These are phyloP conservation scores for Luperina testacea DNA, from an alignment of 2,888 invertebrate genomes.

Conservation along the genomic window DNA sequence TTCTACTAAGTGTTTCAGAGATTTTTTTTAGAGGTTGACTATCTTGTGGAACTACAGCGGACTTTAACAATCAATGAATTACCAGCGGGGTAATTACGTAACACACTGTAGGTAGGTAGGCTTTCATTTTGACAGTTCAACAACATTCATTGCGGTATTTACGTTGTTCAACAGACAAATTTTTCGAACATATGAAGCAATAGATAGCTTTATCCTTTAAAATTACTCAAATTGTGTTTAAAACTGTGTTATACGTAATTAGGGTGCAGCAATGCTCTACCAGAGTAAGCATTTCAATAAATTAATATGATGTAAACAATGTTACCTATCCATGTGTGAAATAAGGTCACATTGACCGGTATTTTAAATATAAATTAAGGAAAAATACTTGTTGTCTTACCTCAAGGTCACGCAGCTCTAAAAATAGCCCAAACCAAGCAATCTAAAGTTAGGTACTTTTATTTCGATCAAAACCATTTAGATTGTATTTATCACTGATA, in stretches of 20 bases:
- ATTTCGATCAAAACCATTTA: constrained; percentile 8
- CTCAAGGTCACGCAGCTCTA: constrained; percentile 20
- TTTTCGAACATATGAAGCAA: background rate
- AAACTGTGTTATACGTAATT: background rate
- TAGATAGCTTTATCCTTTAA: no score
- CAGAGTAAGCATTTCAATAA: background rate
- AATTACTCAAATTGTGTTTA: no score
- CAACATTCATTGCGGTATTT: background rate
- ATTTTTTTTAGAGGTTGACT: background rate
- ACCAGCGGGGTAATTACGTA: background rate
- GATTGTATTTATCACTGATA: constrained; percentile 24
- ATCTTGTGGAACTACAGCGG: background rate
- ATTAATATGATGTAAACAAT: constrained; percentile 3
- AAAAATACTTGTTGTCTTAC: constrained; percentile 4
- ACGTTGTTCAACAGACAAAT: background rate
- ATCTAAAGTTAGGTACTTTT: constrained; percentile 1
- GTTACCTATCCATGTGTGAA: constrained; percentile 19
- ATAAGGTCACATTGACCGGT: constrained; percentile 32
- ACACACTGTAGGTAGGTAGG: background rate
- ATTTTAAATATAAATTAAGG: constrained; percentile 6
- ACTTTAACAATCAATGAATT: background rate
- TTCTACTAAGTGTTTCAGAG: constrained; percentile 39
- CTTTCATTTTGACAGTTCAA: background rate
- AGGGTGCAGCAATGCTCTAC: background rate
- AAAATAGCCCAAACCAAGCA: constrained; percentile 34